A percentile compares a stretch with the other conserved stretches of the same genome.
Evolutionary conservation across 2,797 vertebrate genomes (phyloP).

Genomic region (Crocodylus rhombifer): DNA sequence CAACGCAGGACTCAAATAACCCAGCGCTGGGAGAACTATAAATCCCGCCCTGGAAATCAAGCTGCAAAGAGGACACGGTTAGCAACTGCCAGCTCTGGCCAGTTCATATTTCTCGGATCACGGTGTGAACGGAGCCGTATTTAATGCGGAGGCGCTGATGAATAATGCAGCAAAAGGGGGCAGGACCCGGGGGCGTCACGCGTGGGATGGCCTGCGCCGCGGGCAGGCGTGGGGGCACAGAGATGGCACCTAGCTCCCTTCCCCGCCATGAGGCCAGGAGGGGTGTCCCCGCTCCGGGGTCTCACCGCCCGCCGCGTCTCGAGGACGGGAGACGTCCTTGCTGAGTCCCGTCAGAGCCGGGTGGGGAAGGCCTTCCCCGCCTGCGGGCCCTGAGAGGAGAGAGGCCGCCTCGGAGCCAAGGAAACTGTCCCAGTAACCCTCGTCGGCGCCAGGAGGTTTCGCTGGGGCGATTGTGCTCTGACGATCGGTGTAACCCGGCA

Average conservation of each 20-base stretch:
- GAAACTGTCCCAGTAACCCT: not conserved
- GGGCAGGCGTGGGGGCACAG: not conserved
- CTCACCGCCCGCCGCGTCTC: not conserved
- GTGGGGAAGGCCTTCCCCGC: not conserved
- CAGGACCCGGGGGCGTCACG: too few relatives aligned
- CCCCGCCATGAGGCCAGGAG: not conserved
- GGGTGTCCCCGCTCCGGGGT: not conserved
- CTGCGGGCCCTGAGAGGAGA: not conserved
- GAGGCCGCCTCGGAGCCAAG: not conserved
- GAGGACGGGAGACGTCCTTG: not conserved
- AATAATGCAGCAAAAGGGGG: not conserved
- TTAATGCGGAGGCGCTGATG: conserved; percentile 30
- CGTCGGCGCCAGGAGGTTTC: not conserved
- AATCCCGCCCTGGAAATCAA: conserved; percentile 49
- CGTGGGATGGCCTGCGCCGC: too few relatives aligned
- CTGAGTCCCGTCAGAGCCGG: not conserved
- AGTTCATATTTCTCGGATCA: conserved; percentile 67
- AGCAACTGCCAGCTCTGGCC: conserved; percentile 52
- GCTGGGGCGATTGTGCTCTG: not conserved
- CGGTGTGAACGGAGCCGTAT: conserved; percentile 51
- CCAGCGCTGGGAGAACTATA: conserved; percentile 9
- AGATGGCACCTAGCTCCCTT: not conserved
- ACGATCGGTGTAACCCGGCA: not conserved
- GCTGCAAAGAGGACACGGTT: conserved; percentile 47
- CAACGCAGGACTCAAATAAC: conserved; percentile 57